Conservation (phyloP, 2,888 invertebrate species). For the Melanostoma mellinum region DNA sequence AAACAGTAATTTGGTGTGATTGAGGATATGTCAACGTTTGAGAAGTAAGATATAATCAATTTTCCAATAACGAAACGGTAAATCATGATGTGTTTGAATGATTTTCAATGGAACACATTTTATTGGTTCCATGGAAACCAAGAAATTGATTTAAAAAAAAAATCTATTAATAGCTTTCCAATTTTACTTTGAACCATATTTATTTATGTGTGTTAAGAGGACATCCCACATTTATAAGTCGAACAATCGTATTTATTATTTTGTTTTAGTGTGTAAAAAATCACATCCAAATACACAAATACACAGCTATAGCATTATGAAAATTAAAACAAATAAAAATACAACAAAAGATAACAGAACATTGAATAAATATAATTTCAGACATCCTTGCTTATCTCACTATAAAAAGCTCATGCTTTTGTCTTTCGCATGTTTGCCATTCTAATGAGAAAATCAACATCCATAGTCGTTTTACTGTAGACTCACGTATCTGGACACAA, state of each 20-base stretch:
- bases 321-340: slow-evolving; percentile 33
- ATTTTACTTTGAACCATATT: background rate
- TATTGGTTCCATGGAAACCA: too few species aligned
- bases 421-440: slow-evolving; percentile 37
- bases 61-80: too few species aligned
- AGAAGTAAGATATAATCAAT: too few species aligned
- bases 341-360: slow-evolving; percentile 5
- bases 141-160: too few species aligned
- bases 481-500: slow-evolving; percentile 32
- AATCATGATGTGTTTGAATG: too few species aligned
- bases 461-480: slow-evolving; percentile 36
- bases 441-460: slow-evolving; percentile 65
- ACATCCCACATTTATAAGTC: slow-evolving; percentile 23
- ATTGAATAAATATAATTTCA: slow-evolving; percentile 50
- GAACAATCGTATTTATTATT: slow-evolving; percentile 45
- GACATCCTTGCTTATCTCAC: slow-evolving; percentile 18
- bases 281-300: background rate
- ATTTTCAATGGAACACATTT: too few species aligned
- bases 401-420: slow-evolving; percentile 35
- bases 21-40: too few species aligned
- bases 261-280: slow-evolving; percentile 28
- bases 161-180: too few species aligned
- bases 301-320: slow-evolving; percentile 20
- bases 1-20: too few species aligned
- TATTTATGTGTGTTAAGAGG: slow-evolving; percentile 12